These are phyloP conservation scores for Palythoa caribaeorum DNA, from an alignment of 92 coral and sea anemone species.

Conservation along the genomic window DNA sequence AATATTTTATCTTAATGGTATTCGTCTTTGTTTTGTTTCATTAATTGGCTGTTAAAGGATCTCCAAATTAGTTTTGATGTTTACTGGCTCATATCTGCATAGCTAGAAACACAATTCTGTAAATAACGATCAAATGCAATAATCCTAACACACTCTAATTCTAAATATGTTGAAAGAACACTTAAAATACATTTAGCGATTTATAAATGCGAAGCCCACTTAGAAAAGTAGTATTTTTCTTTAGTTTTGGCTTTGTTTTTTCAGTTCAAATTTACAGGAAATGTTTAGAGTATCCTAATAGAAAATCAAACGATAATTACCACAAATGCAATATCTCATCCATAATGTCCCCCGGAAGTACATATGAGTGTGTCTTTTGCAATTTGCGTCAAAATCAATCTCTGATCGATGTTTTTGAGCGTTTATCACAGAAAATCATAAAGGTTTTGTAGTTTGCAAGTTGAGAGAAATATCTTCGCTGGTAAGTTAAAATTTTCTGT, in stretches of 20 bases:
- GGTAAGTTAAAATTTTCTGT: background rate
- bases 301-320: background rate
- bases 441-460: background rate
- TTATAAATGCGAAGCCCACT: background rate
- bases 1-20: background rate
- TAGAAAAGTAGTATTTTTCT: background rate
- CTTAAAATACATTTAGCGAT: background rate
- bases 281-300: background rate
- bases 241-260: background rate
- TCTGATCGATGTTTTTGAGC: background rate
- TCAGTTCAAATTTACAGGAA: background rate
- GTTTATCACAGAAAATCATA: background rate
- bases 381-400: background rate
- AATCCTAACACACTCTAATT: background rate
- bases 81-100: background rate
- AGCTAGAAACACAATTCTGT: slow-evolving; percentile 9
- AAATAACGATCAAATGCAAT: slow-evolving; percentile 2
- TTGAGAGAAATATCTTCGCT: background rate
- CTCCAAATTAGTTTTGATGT: slow-evolving; percentile 9
- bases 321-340: background rate
- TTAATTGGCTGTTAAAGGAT: slow-evolving; percentile 7
- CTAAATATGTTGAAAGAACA: background rate
- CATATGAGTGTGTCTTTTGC: background rate
- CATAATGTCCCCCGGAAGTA: background rate
- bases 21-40: slow-evolving; percentile 3